These are phyloP conservation scores for Tigriopus japonicus DNA, from an alignment of 1,140 invertebrate genomes.

Conservation along the genomic window DNA sequence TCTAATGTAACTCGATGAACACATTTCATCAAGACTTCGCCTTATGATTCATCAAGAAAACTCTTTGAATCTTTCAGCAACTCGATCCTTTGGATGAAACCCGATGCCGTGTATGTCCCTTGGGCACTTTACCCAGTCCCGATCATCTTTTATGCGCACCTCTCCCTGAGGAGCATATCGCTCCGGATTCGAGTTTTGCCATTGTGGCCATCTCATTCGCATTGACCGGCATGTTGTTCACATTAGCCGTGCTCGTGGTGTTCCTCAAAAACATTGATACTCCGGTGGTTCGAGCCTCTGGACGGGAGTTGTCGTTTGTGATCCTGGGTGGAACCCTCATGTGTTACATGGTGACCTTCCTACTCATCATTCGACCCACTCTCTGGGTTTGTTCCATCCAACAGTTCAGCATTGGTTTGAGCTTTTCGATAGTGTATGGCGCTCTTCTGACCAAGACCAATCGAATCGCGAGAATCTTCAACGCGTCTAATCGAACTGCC, in stretches of 20 bases:
- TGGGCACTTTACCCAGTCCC: constrained; percentile 54
- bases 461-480: constrained; percentile 73
- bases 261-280: constrained; percentile 60
- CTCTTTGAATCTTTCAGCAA: constrained; percentile 38
- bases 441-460: constrained; percentile 80
- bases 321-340: constrained; percentile 67
- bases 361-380: constrained; percentile 44
- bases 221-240: constrained; percentile 27
- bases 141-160: constrained; percentile 48
- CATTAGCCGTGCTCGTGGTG: constrained; percentile 30
- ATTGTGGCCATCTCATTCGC: constrained; percentile 53
- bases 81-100: constrained; percentile 55
- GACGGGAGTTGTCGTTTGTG: constrained; percentile 68
- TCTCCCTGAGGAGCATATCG: constrained; percentile 65
- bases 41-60: no score
- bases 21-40: no score
- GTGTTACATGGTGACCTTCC: constrained; percentile 71
- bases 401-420: constrained; percentile 40
- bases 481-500: constrained; percentile 64
- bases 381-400: constrained; percentile 27
- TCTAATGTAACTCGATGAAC: no score
- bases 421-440: constrained; percentile 75
- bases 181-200: constrained; percentile 48
- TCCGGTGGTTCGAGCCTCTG: constrained; percentile 71
- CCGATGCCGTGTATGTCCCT: constrained; percentile 55